phyloP scores from a whole-genome alignment of 92 coral and sea anemone genomes.

The Muricea muricata region DNA sequence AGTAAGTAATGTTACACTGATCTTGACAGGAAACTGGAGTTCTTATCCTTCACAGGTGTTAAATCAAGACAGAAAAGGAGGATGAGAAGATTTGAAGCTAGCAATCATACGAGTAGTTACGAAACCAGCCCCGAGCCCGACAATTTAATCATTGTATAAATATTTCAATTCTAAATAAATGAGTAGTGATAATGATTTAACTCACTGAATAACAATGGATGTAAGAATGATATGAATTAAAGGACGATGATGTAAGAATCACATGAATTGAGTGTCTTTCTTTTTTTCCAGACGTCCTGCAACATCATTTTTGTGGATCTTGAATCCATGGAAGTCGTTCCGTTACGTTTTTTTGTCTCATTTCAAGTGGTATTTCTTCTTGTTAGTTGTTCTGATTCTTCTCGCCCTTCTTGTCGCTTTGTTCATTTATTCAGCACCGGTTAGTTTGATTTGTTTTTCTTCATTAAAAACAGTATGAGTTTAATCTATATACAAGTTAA shows the following conservation, averaged over 20 bases:
- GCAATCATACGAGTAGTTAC: no score
- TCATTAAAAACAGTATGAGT: no score
- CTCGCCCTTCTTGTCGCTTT: neutral
- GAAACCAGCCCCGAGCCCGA: no score
- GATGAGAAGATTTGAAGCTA: no score
- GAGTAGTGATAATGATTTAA: no score
- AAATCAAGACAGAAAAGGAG: no score
- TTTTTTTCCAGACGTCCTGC: neutral
- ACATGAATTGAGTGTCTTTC: neutral
- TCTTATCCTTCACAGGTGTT: neutral
- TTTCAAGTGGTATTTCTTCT: neutral
- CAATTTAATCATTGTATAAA: no score
- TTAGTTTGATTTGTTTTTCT: neutral
- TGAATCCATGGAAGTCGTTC: slow-evolving; percentile 5
- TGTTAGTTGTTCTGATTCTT: neutral
- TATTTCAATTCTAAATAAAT: no score
- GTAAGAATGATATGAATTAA: neutral
- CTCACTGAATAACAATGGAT: neutral
- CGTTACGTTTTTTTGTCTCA: neutral
- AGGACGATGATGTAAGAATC: neutral
- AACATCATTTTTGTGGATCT: slow-evolving; percentile 15
- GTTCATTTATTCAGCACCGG: slow-evolving; percentile 10
- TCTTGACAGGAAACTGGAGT: neutral
- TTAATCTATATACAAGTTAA: neutral
- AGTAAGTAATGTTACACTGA: neutral